phyloP scores from a whole-genome alignment of 1,140 invertebrate genomes.

The Papilio xuthus region DNA sequence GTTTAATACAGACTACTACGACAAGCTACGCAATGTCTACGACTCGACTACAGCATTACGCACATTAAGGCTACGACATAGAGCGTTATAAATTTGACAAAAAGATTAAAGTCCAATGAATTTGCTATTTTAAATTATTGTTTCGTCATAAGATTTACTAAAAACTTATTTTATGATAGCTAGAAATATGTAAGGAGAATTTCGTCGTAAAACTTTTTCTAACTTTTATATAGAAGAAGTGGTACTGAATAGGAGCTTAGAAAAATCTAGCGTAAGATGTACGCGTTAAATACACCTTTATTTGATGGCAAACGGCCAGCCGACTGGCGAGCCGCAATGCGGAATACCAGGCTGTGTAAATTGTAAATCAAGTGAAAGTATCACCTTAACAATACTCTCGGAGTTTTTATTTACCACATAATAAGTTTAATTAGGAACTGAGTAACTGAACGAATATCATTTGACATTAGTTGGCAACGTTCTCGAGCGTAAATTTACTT shows the following conservation, averaged over 20 bases:
- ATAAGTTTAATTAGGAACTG: neutral
- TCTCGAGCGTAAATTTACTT: too few relatives aligned
- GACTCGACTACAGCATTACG: neutral
- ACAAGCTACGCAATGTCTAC: neutral
- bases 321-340: conserved; percentile 33
- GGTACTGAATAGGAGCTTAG: neutral
- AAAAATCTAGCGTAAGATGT: conserved; percentile 5
- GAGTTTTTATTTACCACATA: neutral
- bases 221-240: neutral
- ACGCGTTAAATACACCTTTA: conserved; percentile 31
- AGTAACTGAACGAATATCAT: too few relatives aligned
- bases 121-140: too few relatives aligned
- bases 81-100: neutral
- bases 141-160: too few relatives aligned
- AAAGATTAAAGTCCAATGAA: too few relatives aligned
- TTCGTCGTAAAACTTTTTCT: neutral
- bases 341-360: conserved; percentile 27
- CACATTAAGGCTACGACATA: neutral
- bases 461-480: too few relatives aligned
- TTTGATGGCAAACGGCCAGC: conserved; percentile 35
- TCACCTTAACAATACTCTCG: neutral
- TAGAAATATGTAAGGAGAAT: neutral
- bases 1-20: neutral
- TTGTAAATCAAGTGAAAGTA: conserved; percentile 34
- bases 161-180: too few relatives aligned